Base-by-base conservation (phyloP, 2,888 invertebrate species). In the Acronicta leporina region DNA sequence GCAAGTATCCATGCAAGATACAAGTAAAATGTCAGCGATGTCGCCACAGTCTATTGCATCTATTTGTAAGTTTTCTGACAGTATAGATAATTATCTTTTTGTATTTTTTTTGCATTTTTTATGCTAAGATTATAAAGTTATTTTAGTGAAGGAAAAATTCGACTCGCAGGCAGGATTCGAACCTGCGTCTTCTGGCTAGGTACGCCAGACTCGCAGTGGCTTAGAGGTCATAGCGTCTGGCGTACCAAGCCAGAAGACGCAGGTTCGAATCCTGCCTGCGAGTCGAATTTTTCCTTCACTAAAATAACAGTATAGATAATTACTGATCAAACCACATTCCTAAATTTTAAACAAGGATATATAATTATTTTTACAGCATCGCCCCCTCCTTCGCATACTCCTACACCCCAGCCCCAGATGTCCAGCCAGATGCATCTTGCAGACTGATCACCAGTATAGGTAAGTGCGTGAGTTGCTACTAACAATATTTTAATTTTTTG, bases 11-110 rank as follows among this genome's bases (percentile, higher is more conserved):
- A 90, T 95, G 90, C 94, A 94, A 77, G 94, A 94, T 79, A 89
- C 92, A 51, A 89, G 85, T 81, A 95, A 94, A 79, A 89, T 94
- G 93, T 90, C 93, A 51, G 93, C 94, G 54, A 90, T 95, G 92
- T 95, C 95, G 66, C 95, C 95, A 27, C 94, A 94, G 76, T 94
- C 95, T 67, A 95, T 95, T 75, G 94, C 92, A 20, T 94, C 94
- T 70, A 94, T 94, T 81, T 93, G 94, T 94, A 80, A 92, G 93
- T 90, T 74, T 55, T 20, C 7, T n/a, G 15, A 16, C 8, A 38
- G 20, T 0, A 42, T 16, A 30, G 7, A 8, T 25, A 20, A 16
- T n/a, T n/a, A n/a, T n/a, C n/a, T n/a, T n/a, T n/a, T n/a, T n/a
- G n/a, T n/a, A n/a, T n/a, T n/a, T n/a, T n/a, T n/a, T n/a, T n/a